Evolutionary conservation across 2,888 invertebrate species (phyloP), one percentile per base, ranked within the genome.

Genomic region (Folsomia manolachei): DNA sequence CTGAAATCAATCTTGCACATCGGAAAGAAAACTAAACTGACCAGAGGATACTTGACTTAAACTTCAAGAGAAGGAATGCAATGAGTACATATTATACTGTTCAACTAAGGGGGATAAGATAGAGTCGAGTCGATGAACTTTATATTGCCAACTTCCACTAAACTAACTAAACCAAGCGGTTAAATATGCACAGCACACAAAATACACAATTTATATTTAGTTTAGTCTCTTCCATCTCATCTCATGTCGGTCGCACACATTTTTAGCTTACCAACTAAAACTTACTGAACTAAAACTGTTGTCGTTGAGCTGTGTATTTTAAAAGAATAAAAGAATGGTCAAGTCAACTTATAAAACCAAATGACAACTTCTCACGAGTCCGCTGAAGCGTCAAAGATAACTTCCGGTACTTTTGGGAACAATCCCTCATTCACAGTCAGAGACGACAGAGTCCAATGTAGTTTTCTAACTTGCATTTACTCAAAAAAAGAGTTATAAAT

Each of bases 381-480:
- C 73, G 72, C 73, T 77, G 72, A 75, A 77, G 75, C 77, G 77
- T 77, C 75, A 77, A 75, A 65, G 71, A 69, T 67, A 67, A 77
- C 77, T 77, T 77, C 77, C 77, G 77, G 77, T 75, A 75, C 51
- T 67, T 67, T 67, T 67, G 53, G n/a, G n/a, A n/a, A 9, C 39
- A 9, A 39, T 14, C 39, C 14, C 39, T 4, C 39, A 39, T 39
- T 39, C 39, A 39, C 39, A 39, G 39, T 14, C 7, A 14, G 7
- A 39, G 39, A 9, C 14, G 39, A 4, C 39, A 39, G 39, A 4
- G 39, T 39, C 39, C 4, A 14, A 39, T 14, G 39, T 9, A 39
- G 14, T n/a, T n/a, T n/a, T n/a, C n/a, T n/a, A n/a, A n/a, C n/a
- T n/a, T n/a, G n/a, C n/a, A n/a, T n/a, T n/a, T n/a, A n/a, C n/a